phyloP scores from a whole-genome alignment of 2,113 vertebrate genomes.

The Takifugu bimaculatus region DNA sequence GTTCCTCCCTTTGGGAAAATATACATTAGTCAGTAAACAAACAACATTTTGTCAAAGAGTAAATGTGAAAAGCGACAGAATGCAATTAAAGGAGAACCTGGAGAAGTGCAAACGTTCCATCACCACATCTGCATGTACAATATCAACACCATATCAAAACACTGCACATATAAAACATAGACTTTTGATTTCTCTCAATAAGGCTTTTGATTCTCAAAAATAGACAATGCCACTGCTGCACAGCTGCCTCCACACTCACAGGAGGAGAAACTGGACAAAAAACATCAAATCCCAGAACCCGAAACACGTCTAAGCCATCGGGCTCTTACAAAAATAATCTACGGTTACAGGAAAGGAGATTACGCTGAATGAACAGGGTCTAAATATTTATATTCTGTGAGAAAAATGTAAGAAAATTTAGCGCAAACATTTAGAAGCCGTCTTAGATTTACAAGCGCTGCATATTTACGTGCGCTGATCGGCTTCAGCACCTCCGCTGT shows the following conservation, averaged over 20 bases:
- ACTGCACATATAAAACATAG: slow-evolving; percentile 54
- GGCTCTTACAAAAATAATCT: slow-evolving; percentile 63
- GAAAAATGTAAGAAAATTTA: no score
- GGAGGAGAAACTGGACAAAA: slow-evolving; percentile 29
- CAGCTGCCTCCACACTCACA: slow-evolving; percentile 12
- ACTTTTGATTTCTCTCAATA: slow-evolving; percentile 40
- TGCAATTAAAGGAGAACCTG: slow-evolving; percentile 61
- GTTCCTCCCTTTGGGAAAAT: slow-evolving; percentile 50
- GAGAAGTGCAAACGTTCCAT: slow-evolving; percentile 60
- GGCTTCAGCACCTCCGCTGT: no score
- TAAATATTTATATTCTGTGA: slow-evolving; percentile 19
- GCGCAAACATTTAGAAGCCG: not conserved
- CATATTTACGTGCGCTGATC: slow-evolving; percentile 8
- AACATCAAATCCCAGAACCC: slow-evolving; percentile 30
- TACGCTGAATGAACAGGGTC: slow-evolving; percentile 33
- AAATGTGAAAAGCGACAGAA: slow-evolving; percentile 58
- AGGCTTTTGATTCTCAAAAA: slow-evolving; percentile 54
- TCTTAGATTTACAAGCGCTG: slow-evolving; percentile 26
- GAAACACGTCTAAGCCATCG: slow-evolving; percentile 29
- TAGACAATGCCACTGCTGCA: slow-evolving; percentile 9
- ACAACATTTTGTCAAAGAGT: slow-evolving; percentile 34
- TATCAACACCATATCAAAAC: slow-evolving; percentile 63
- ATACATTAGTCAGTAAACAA: slow-evolving; percentile 41
- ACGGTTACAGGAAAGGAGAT: slow-evolving; percentile 46
- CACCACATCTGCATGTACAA: slow-evolving; percentile 65